Percentiles rank a stretch among this genome's conserved stretches.
phyloP scores from a whole-genome alignment of 2,888 invertebrate genomes.

The Clusia tigrina region DNA sequence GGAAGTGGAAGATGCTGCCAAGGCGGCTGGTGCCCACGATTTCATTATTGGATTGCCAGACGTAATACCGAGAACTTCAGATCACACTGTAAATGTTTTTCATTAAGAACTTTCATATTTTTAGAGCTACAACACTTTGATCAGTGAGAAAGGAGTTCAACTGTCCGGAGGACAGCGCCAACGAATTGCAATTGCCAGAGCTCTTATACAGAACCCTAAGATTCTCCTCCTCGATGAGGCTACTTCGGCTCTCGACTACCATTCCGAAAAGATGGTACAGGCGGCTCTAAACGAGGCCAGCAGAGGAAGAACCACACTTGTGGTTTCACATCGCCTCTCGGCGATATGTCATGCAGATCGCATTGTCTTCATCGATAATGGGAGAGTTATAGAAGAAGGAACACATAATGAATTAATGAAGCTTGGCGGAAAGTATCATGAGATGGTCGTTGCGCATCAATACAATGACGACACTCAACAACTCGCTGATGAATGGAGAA shows the following conservation, averaged over 20 bases:
- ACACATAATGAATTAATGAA: slow-evolving; percentile 75
- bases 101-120: slow-evolving; percentile 20
- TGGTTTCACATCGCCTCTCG: slow-evolving; percentile 76
- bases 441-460: slow-evolving; percentile 67
- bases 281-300: slow-evolving; percentile 79
- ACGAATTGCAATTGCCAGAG: slow-evolving; percentile 83
- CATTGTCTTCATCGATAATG: slow-evolving; percentile 75
- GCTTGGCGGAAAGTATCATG: slow-evolving; percentile 71
- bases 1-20: slow-evolving; percentile 75
- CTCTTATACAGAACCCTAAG: slow-evolving; percentile 76
- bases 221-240: slow-evolving; percentile 82
- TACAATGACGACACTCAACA: slow-evolving; percentile 45
- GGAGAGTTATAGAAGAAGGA: slow-evolving; percentile 75
- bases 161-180: slow-evolving; percentile 82
- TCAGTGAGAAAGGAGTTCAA: slow-evolving; percentile 81
- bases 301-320: slow-evolving; percentile 76
- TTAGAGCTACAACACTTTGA: slow-evolving; percentile 78
- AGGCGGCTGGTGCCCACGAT: slow-evolving; percentile 77
- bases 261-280: slow-evolving; percentile 81
- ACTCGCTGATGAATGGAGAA: slow-evolving; percentile 31
- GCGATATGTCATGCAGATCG: slow-evolving; percentile 76
- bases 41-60: slow-evolving; percentile 77
- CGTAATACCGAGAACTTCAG: slow-evolving; percentile 65
- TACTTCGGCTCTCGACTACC: slow-evolving; percentile 82
- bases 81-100: too few relatives aligned